Evolutionary conservation across 2,888 invertebrate genomes (phyloP), one percentile per base, ranked within the genome.

Genomic region (Leptinotarsa juncta): DNA sequence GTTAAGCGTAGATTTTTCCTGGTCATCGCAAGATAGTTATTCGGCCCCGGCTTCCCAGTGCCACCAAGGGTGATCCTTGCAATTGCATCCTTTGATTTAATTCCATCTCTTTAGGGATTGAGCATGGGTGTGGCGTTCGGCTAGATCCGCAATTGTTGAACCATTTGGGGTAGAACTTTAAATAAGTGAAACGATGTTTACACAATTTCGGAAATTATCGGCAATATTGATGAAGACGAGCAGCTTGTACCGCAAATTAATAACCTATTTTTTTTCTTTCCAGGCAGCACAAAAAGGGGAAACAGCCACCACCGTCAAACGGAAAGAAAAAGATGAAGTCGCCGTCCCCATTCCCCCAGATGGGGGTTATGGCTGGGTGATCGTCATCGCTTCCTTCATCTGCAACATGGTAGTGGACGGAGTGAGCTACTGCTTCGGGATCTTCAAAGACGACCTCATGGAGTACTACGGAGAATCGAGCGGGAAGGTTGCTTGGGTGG

Each of bases 371-470:
- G 96, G 96, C 75, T 96, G 96, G 96, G 93, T 98, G 84, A 95
- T 99, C 85, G 98, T 98, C 72, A 93, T 96, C 84, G 97, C 97
- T 70, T 97, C 97, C 60, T 98, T 99, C 89, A 93, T 98, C 93
- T 97, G 97, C 89, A 98, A 99, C 91, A 93, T 98, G 90, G 95
- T 99, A 82, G 97, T 99, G 73, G 99, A 99, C 88, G 99, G 97
- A 82, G 97, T 99, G 79, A 96, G 97, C 18, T 99, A 98, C 89
- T 97, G 98, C 14, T 99, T 98, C 88, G 98, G 99, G 71, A 95
- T 98, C 85, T 96, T 97, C 89, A 91, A 96, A 65, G 91, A 92
- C 26, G 93, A 94, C 83, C 93, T 96, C 83, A 94, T 94, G 75
- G 89, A 88, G 2, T 93, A 93, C 86, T 99, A 96, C 87, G 93